A percentile compares a stretch with the other conserved stretches of the same genome.
Conservation (phyloP, 2,888 invertebrate genomes). For the Acanthopleura granulata region DNA sequence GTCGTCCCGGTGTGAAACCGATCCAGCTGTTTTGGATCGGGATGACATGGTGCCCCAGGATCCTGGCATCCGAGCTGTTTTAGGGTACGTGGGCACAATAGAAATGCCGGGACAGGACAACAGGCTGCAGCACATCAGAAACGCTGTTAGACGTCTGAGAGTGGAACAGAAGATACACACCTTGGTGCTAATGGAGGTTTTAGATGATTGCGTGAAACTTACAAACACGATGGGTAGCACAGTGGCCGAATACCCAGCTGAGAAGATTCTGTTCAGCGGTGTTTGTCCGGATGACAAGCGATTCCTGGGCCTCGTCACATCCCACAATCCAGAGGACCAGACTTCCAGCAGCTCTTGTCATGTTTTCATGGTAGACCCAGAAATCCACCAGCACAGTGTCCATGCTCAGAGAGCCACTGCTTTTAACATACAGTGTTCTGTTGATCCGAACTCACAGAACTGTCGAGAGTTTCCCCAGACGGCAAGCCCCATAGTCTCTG, state of each 20-base stretch:
- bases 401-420: conserved; percentile 85
- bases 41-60: neutral
- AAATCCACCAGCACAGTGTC: conserved; percentile 84
- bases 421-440: conserved; percentile 85
- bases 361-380: conserved; percentile 92
- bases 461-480: conserved; percentile 93
- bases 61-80: conserved; percentile 61
- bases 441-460: conserved; percentile 69
- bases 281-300: conserved; percentile 90
- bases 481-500: conserved; percentile 77
- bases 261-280: conserved; percentile 89
- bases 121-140: conserved; percentile 80
- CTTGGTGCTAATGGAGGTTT: conserved; percentile 86
- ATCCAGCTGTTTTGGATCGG: neutral
- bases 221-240: conserved; percentile 84
- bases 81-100: conserved; percentile 95
- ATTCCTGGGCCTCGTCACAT: conserved; percentile 92
- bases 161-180: conserved; percentile 87
- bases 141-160: conserved; percentile 88
- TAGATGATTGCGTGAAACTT: conserved; percentile 81
- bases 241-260: conserved; percentile 88
- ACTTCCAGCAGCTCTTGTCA: conserved; percentile 84
- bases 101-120: conserved; percentile 82
- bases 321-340: conserved; percentile 49
- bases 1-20: neutral